Percentiles rank a stretch among this genome's conserved stretches.
Evolutionary conservation across 2,113 vertebrate species (phyloP).

Genomic region (Procavia capensis): DNA sequence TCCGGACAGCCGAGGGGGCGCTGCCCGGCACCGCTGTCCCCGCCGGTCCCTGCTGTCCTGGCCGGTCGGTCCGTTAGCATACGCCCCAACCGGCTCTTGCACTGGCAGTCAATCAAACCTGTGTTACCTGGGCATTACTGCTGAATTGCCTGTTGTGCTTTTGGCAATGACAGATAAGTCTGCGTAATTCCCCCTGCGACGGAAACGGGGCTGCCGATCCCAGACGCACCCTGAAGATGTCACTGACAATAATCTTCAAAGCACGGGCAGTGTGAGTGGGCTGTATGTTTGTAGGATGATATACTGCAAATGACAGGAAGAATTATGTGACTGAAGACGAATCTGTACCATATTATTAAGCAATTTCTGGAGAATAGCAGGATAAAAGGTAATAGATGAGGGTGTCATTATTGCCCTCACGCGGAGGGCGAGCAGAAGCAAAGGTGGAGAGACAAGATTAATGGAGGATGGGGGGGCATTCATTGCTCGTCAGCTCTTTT

Average conservation of each 20-base stretch:
- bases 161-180: conserved; percentile 98
- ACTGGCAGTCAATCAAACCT: no score
- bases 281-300: conserved; percentile 96
- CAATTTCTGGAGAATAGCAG: conserved; percentile 96
- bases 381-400: conserved; percentile 99
- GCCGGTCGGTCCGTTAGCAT: no score
- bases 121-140: conserved; percentile 95
- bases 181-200: conserved; percentile 95
- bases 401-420: conserved; percentile 95
- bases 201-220: conserved; percentile 95
- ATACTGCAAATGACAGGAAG: conserved; percentile 97
- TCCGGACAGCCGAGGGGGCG: conserved; percentile 72
- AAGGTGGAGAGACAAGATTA: conserved; percentile 99
- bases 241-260: conserved; percentile 98
- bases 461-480: conserved; percentile 96
- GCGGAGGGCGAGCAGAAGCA: conserved; percentile 93
- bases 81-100: no score
- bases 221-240: conserved; percentile 95
- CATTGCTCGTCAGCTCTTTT: conserved; percentile 97
- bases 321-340: conserved; percentile 97
- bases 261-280: conserved; percentile 92
- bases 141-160: conserved; percentile 96
- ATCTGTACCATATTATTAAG: conserved; percentile 99
- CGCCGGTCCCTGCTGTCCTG: no score
- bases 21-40: no score